Evolutionary conservation across 2,888 invertebrate genomes (phyloP).

Genomic region (Rotaria macrura): DNA sequence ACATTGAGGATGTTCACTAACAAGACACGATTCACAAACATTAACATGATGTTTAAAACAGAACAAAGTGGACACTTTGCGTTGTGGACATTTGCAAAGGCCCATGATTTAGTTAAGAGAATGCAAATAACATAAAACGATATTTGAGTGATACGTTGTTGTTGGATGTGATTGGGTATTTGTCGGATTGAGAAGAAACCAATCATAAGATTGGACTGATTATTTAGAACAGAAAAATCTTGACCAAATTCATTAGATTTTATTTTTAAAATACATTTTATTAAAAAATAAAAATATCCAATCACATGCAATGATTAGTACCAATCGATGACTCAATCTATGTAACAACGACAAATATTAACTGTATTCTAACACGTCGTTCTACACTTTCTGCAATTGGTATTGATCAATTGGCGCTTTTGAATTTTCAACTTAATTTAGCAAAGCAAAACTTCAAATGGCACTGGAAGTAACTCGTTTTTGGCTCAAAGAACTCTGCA

Average conservation of each 20-base stretch:
- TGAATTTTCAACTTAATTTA: background rate
- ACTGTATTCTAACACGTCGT: background rate
- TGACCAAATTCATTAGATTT: background rate
- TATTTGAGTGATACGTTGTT: background rate
- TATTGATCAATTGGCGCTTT: background rate
- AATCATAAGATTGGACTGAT: background rate
- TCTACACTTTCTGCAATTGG: background rate
- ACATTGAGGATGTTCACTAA: slow-evolving; percentile 80
- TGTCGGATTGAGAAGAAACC: background rate
- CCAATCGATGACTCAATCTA: background rate
- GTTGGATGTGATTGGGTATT: background rate
- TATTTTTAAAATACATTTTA: background rate
- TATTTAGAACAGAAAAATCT: no score
- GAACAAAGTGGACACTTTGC: slow-evolving; percentile 91
- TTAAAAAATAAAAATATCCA: background rate
- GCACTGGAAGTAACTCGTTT: slow-evolving; percentile 2
- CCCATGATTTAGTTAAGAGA: background rate
- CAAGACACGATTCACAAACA: slow-evolving; percentile 97
- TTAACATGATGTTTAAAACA: slow-evolving; percentile 97
- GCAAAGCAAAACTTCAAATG: background rate
- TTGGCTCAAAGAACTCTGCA: background rate
- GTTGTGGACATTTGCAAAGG: slow-evolving; percentile 85
- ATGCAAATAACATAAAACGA: background rate
- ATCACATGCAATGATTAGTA: background rate
- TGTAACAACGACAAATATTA: background rate